Conservation (phyloP, 2,888 invertebrate species). For the Apoda limacodes region DNA sequence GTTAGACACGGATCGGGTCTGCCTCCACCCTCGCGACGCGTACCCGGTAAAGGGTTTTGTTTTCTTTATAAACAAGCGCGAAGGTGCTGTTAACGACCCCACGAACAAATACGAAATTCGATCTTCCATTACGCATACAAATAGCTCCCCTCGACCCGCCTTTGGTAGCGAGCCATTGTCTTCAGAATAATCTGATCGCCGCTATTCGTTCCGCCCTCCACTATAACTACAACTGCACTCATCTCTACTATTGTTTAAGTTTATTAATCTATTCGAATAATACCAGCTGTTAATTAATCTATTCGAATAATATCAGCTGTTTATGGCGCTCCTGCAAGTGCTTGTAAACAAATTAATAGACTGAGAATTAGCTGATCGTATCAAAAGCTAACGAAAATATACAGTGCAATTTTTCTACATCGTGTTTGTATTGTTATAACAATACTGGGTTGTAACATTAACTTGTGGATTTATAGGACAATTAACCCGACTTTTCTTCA, state of each 20-base stretch:
- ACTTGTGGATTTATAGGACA: no score
- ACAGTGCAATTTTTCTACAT: no score
- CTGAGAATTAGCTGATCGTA: no score
- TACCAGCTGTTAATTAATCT: conserved; percentile 10
- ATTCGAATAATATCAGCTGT: no score
- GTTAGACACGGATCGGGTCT: conserved; percentile 35
- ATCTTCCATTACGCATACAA: conserved; percentile 67
- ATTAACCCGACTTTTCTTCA: no score
- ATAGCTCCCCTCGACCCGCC: conserved; percentile 43
- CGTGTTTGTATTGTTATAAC: no score
- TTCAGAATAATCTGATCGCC: conserved; percentile 43
- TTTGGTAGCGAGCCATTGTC: conserved; percentile 43
- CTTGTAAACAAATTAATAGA: no score
- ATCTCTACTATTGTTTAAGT: conserved; percentile 29
- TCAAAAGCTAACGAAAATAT: no score
- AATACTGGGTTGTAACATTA: no score
- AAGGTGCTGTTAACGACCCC: conserved; percentile 67
- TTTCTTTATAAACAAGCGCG: conserved; percentile 66
- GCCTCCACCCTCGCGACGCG: conserved; percentile 22
- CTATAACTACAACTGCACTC: conserved; percentile 19
- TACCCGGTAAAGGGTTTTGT: conserved; percentile 54
- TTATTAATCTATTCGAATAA: conserved; percentile 28
- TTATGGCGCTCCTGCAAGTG: no score
- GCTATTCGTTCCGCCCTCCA: conserved; percentile 28
- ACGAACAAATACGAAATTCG: conserved; percentile 69